Base-by-base conservation (phyloP, 1,140 invertebrate species). In the Brachionus angularis region DNA sequence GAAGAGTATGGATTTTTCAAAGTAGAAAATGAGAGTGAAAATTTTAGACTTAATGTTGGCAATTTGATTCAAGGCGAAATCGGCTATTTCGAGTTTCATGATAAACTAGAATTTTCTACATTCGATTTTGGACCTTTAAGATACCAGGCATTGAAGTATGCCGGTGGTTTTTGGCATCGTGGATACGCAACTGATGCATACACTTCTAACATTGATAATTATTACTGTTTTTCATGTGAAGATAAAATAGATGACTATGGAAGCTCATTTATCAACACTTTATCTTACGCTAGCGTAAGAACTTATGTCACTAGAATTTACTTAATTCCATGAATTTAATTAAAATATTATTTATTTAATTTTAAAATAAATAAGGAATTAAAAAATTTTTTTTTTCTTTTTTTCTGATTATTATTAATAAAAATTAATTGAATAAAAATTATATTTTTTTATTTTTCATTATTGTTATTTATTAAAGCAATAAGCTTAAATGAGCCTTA, bases 291-390 rank as follows among this genome's bases (percentile, higher is more conserved):
- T 39, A 29, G 33, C 18, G 33, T 58, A 14, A 58, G 39, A 58
- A 58, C 33, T 21, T 58, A 58, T 58, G 33, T 39, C 12, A 58
- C 53, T 3, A 58, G 39, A 58, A 58, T 58, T n/a, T 58, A 58
- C 23, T 39, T 58, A 58, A 58, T 58, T 39, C 18, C 39, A 23
- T 58, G 49, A 52, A 52, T 29, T 52, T 29, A 52, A 52, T 27
- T 50, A 50, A 52, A 39, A 39, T 39, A 1, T 39, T 12, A 27
- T 50, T 50, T 50, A 18, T 50, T 50, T 47, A 21, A 23, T 18
- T 5, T 47, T 47, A 21, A 47, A 52, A 52, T 8, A 12, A 52
- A 10, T 52, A n/a, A 16, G 18, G 49, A 52, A n/a, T 27, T n/a
- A 12, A 52, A 25, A 5, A 14, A 21, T n/a, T 2, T 21, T 52